Percentiles rank a stretch among this genome's conserved stretches.
phyloP scores from a whole-genome alignment of 2,113 vertebrate species.

The Empidonax traillii region DNA sequence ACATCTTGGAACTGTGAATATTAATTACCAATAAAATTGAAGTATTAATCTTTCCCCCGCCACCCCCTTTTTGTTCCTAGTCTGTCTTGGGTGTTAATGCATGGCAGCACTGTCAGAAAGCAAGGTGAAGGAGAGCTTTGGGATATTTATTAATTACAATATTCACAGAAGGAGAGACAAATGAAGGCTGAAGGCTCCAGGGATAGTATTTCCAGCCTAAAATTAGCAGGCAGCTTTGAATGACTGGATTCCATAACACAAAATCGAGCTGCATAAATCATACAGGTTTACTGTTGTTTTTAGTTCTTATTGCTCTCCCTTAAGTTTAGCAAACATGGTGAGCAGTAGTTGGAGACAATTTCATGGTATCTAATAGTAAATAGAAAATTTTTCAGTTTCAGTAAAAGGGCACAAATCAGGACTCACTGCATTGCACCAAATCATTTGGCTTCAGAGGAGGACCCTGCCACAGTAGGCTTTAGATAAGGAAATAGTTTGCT shows the following conservation, averaged over 20 bases:
- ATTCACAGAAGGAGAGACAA: neutral
- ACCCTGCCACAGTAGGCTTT: neutral
- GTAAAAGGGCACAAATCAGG: neutral
- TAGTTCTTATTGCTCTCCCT: neutral
- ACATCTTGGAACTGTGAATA: slow-evolving; percentile 35
- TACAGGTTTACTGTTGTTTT: neutral
- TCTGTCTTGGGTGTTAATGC: neutral
- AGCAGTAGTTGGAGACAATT: neutral
- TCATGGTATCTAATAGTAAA: neutral
- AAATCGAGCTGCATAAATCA: neutral
- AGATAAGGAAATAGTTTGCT: neutral
- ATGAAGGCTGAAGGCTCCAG: neutral
- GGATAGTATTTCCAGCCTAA: slow-evolving; percentile 4
- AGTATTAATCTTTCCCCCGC: neutral
- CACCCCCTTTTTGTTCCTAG: neutral
- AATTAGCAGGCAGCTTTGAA: neutral
- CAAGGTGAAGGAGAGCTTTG: neutral
- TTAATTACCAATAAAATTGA: slow-evolving; percentile 55
- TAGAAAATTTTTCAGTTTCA: neutral
- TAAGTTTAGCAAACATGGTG: neutral
- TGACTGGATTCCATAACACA: neutral
- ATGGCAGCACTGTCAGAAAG: neutral
- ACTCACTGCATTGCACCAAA: neutral
- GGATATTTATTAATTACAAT: slow-evolving; percentile 23
- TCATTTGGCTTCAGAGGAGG: neutral